Percentiles rank a stretch among this genome's conserved stretches.
Evolutionary conservation across 1,140 invertebrate species (phyloP).

Genomic region (Drosophila parabipectinata): DNA sequence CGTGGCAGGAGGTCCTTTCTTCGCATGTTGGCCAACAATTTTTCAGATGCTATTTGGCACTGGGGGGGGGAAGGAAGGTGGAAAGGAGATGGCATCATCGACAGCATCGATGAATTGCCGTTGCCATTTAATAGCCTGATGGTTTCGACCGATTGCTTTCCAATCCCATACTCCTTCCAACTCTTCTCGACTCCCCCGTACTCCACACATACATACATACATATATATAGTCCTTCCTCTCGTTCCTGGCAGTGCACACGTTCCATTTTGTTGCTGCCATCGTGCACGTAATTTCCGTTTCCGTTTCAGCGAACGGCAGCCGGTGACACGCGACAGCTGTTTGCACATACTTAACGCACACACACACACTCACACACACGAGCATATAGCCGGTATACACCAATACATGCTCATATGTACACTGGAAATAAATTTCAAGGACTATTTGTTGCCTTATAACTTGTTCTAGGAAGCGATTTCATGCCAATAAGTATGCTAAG

Average conservation of each 20-base stretch:
- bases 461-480: no score
- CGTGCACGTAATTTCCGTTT: conserved; percentile 81
- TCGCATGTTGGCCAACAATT: conserved; percentile 52
- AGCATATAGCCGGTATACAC: conserved; percentile 6
- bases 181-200: no score
- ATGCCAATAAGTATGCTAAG: not conserved
- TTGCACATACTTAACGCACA: conserved; percentile 69
- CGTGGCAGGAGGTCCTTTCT: not conserved
- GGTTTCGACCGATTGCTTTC: conserved; percentile 45
- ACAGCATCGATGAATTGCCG: conserved; percentile 75
- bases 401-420: not conserved
- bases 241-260: conserved; percentile 38
- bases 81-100: conserved; percentile 14
- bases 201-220: not conserved
- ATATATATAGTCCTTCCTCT: conserved; percentile 1
- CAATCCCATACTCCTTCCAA: not conserved
- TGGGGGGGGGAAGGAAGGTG: not conserved
- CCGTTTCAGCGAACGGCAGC: conserved; percentile 75
- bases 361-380: conserved; percentile 33
- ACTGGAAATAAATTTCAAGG: conserved; percentile 2
- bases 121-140: conserved; percentile 59
- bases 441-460: not conserved
- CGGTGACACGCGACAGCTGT: conserved; percentile 79
- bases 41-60: conserved; percentile 22
- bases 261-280: conserved; percentile 56